Base-by-base conservation (phyloP, 2,888 invertebrate genomes). In the Thecophora atra region DNA sequence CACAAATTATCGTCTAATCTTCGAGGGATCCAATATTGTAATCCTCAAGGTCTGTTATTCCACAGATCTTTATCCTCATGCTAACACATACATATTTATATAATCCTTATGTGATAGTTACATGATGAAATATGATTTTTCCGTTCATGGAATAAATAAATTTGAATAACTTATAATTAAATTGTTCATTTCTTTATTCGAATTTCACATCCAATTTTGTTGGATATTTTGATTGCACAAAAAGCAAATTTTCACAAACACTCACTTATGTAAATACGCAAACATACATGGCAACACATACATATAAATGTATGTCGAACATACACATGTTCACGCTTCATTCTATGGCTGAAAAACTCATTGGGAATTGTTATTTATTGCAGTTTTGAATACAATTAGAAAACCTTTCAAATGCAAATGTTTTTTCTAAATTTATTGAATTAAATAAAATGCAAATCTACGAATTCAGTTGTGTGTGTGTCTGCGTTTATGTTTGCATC, bases 381-480 rank as follows among this genome's bases (percentile, higher is more conserved):
- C 71, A 17, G 37, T 60, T 71, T 66, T 60, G 47, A 71, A 71
- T 66, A 28, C 58, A 58, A 66, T 71, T 71, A 71, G 71, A 71
- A 65, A 71, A 54, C 66, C 54, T 66, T 71, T 71, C 66, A 71
- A 71, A 71, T 71, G 60, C 65, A 71, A 60, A 70, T 70, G 51
- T 70, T 56, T 26, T 60, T 69, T 64, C 30, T 37, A 42, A 70
- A 70, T 66, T 71, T 71, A 71, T 71, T 71, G 65, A 71, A 71
- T 71, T 71, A 71, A 71, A 70, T 63, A 70, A 60, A 58, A 69
- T 69, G 26, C 26, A 58, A 58, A 69, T 44, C 17, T 6, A 24
- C 26, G 24, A 28, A 26, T 26, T 47, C 24, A 56, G 11, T 47
- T 6, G 19, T 63, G 19, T 66, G 51, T 30, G 19, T 67, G 37